A percentile compares a stretch with the other conserved stretches of the same genome.
Evolutionary conservation across 2,113 vertebrate genomes (phyloP).

Genomic region (Tylochromis polylepis): DNA sequence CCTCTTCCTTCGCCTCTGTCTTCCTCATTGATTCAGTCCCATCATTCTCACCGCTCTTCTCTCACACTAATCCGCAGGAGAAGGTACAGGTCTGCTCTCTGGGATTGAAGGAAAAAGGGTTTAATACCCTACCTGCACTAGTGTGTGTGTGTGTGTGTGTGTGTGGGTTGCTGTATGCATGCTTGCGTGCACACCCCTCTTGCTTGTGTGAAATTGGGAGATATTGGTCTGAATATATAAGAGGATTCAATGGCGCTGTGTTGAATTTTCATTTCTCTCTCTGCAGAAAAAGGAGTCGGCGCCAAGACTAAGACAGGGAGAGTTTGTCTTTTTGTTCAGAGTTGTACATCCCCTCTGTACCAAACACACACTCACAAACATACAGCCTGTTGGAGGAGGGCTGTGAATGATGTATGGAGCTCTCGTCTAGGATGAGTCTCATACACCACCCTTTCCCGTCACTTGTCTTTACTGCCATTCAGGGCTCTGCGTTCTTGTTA

Average conservation of each 20-base stretch:
- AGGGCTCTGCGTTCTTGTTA: slow-evolving; percentile 42
- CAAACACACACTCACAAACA: background rate
- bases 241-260: slow-evolving; percentile 34
- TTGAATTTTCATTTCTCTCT: slow-evolving; percentile 49
- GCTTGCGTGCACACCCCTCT: slow-evolving; percentile 1
- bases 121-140: slow-evolving; percentile 30
- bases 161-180: slow-evolving; percentile 7
- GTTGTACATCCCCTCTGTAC: background rate
- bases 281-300: slow-evolving; percentile 13
- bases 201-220: slow-evolving; percentile 46
- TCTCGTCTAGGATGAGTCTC: slow-evolving; percentile 31
- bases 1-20: background rate
- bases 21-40: slow-evolving; percentile 20
- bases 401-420: slow-evolving; percentile 56
- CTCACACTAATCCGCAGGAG: slow-evolving; percentile 34
- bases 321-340: slow-evolving; percentile 21
- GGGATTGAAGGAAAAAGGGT: slow-evolving; percentile 46
- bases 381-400: background rate
- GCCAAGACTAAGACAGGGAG: background rate
- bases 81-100: slow-evolving; percentile 30
- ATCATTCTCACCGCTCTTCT: slow-evolving; percentile 11
- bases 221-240: slow-evolving; percentile 59
- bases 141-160: background rate
- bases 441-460: slow-evolving; percentile 12
- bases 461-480: background rate